Conservation (phyloP, 2,888 invertebrate genomes). For the Nysson spinosus region DNA sequence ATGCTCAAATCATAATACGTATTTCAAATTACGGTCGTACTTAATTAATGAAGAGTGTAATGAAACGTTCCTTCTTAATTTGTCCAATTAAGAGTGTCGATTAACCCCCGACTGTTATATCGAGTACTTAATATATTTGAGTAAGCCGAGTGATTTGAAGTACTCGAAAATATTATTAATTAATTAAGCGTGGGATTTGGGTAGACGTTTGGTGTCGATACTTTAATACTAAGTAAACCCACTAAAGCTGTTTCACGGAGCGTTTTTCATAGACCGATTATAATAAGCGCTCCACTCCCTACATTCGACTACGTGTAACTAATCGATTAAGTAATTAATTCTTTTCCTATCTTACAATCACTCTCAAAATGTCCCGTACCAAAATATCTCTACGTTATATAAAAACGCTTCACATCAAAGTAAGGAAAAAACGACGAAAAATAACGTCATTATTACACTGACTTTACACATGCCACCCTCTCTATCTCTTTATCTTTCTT, state of each 20-base stretch:
- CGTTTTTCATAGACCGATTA: background rate
- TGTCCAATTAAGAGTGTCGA: no score
- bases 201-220: conserved; percentile 15
- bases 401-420: conserved; percentile 39
- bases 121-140: no score
- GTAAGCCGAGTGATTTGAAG: no score
- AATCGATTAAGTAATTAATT: conserved; percentile 24
- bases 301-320: conserved; percentile 12
- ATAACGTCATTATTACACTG: conserved; percentile 21
- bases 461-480: conserved; percentile 22
- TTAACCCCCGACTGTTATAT: no score
- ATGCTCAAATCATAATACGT: no score
- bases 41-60: no score
- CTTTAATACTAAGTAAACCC: conserved; percentile 36
- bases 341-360: conserved; percentile 32
- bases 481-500: no score
- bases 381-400: conserved; percentile 58
- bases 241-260: conserved; percentile 31
- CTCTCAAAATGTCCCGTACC: conserved; percentile 54
- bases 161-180: no score
- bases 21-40: no score
- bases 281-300: background rate
- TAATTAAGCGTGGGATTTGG: background rate
- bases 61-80: no score
- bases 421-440: conserved; percentile 30